Evolutionary conservation across 2,888 invertebrate genomes (phyloP), one percentile per base, ranked within the genome.

Genomic region (Cyclophora punctaria): DNA sequence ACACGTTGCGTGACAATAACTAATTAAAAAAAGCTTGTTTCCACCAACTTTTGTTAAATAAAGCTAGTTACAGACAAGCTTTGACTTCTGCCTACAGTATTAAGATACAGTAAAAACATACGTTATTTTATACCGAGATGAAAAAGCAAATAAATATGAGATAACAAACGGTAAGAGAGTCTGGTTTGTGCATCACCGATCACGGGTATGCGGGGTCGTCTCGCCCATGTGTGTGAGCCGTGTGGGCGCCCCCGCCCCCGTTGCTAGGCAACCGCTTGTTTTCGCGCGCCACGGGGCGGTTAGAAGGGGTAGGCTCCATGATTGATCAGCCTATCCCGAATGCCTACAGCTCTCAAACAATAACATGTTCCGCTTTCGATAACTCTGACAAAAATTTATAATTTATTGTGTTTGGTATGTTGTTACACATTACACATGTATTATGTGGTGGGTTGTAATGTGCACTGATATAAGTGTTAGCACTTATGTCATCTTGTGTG

Each of bases 281-380:
- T 87, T 87, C 85, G 80, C 83, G 78, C 76, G 70, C 69, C 69
- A 66, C 71, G 82, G 87, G 85, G 83, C 83, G 85, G 85, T 72
- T 83, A 83, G 84, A 87, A 87, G 84, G 87, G 88, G 86, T 86
- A 82, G 83, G 80, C 77, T 77, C 78, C 82, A 81, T 88, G 88
- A 88, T 88, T 88, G 88, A 88, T 88, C 88, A 86, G 83, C 87
- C 88, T 86, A 83, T 85, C 81, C 78, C 74, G 72, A 80, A 81
- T 85, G 79, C 83, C 83, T 84, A 83, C 79, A 70, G 75, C 51
- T 33, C 41, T 50, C 48, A 20, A 20, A 40, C 55, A 44, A 58
- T 62, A 58, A 54, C 45, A 51, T 49, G 50, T 45, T 56, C 48
- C 47, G 49, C 48, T 48, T 47, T 44, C 33, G 35, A 45, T 41